phyloP scores from a whole-genome alignment of 2,797 vertebrate genomes.

The Tokudaia muenninki region DNA sequence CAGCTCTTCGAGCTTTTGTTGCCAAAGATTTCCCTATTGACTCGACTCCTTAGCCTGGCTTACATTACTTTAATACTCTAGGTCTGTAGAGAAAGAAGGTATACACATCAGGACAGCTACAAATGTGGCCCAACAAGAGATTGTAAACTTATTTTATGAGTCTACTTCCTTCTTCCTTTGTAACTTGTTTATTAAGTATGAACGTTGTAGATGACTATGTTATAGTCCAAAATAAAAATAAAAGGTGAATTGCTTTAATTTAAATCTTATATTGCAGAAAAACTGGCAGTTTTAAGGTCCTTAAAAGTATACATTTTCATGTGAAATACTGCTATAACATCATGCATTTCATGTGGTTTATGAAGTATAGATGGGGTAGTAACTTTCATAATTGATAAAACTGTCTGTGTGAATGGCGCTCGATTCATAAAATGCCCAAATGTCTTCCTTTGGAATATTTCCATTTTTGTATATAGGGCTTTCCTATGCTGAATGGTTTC shows the following conservation, averaged over 20 bases:
- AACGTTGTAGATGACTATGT: neutral
- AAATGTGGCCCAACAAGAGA: too few relatives aligned
- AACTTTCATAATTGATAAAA: neutral
- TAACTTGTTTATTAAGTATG: neutral
- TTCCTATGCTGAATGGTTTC: too few relatives aligned
- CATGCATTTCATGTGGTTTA: neutral
- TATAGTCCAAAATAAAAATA: neutral
- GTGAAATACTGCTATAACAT: accelerated
- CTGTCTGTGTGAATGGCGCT: neutral
- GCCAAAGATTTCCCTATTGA: neutral
- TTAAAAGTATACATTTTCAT: neutral
- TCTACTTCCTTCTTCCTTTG: too few relatives aligned
- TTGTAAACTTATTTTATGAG: neutral
- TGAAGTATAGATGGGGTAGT: neutral
- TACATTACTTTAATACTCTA: too few relatives aligned
- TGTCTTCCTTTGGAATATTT: neutral
- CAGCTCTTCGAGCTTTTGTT: neutral
- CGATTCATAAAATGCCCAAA: too few relatives aligned
- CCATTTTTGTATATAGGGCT: too few relatives aligned
- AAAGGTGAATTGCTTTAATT: neutral
- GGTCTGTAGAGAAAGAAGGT: neutral
- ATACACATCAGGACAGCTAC: neutral
- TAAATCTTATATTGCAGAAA: neutral
- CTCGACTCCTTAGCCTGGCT: neutral
- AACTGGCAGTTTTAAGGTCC: neutral